Base-by-base conservation (phyloP, 2,888 invertebrate species). In the Synanthedon formicaeformis region DNA sequence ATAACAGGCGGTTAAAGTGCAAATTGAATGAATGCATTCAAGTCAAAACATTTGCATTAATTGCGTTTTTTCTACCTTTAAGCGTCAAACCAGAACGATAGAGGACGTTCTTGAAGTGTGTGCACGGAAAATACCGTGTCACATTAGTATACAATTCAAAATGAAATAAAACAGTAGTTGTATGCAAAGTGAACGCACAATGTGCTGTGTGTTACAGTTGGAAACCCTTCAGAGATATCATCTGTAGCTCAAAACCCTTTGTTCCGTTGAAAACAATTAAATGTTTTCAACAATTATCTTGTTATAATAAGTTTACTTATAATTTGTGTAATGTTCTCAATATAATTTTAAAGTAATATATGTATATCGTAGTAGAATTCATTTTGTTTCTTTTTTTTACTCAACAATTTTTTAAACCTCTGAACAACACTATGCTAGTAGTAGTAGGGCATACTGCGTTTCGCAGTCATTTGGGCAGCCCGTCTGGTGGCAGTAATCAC, bases 351-450 rank as follows among this genome's bases (percentile, higher is more conserved):
- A 54, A 54, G 52, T 56, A 51, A 49, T 49, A 13, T 4, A 1
- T n/a, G n/a, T n/a, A n/a, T 51, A 14, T 40, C 34, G 6, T 12
- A 27, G 23, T 54, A 34, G 16, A 54, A 49, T 4, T 41, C 67
- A 77, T 75, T 81, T 81, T 80, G 27, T 27, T 27, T 27, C 4
- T 6, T 27, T 81, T n/a, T 73, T 78, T 23, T 1, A 23, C 23
- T 23, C 23, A 23, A 5, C 1, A 23, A 4, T 23, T 23, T 23
- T 23, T 23, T 23, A 23, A 4, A 4, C 4, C 23, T 18, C 23
- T 23, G 4, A 4, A 4, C 23, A 23, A 23, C 23, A 23, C 2
- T n/a, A n/a, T n/a, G n/a, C n/a, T n/a, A n/a, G n/a, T n/a, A n/a
- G n/a, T n/a, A n/a, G n/a, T n/a, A n/a, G n/a, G n/a, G n/a, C n/a